Evolutionary conservation across 2,888 invertebrate genomes (phyloP).

Genomic region (Macrosoma leucophasiata): DNA sequence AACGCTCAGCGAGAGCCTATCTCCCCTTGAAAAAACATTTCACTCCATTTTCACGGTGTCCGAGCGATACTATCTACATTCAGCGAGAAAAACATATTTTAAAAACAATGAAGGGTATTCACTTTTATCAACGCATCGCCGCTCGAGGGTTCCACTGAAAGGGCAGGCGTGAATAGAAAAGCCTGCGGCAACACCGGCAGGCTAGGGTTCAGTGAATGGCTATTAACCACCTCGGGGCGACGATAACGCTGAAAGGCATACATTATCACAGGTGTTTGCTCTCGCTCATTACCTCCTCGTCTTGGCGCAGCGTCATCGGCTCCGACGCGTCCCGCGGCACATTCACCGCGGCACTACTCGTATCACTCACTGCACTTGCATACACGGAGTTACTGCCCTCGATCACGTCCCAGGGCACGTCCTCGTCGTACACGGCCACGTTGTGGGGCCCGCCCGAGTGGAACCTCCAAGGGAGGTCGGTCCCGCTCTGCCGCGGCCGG

Average conservation of each 20-base stretch:
- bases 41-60: constrained; percentile 38
- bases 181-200: constrained; percentile 51
- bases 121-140: constrained; percentile 69
- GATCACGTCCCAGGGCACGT: constrained; percentile 70
- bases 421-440: constrained; percentile 70
- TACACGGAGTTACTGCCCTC: constrained; percentile 50
- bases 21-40: constrained; percentile 45
- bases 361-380: constrained; percentile 66
- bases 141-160: constrained; percentile 57
- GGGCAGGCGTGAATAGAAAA: constrained; percentile 52
- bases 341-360: constrained; percentile 49
- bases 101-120: constrained; percentile 66
- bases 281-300: constrained; percentile 61
- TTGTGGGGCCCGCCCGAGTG: constrained; percentile 70
- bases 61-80: constrained; percentile 49
- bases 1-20: constrained; percentile 43
- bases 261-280: constrained; percentile 48
- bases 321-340: constrained; percentile 53
- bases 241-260: constrained; percentile 63
- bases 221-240: constrained; percentile 68
- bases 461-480: constrained; percentile 70
- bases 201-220: constrained; percentile 62
- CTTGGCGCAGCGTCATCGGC: constrained; percentile 63
- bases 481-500: constrained; percentile 54
- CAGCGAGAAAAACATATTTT: constrained; percentile 57